phyloP scores from a whole-genome alignment of 2,113 vertebrate species.

The Regulus satrapa region DNA sequence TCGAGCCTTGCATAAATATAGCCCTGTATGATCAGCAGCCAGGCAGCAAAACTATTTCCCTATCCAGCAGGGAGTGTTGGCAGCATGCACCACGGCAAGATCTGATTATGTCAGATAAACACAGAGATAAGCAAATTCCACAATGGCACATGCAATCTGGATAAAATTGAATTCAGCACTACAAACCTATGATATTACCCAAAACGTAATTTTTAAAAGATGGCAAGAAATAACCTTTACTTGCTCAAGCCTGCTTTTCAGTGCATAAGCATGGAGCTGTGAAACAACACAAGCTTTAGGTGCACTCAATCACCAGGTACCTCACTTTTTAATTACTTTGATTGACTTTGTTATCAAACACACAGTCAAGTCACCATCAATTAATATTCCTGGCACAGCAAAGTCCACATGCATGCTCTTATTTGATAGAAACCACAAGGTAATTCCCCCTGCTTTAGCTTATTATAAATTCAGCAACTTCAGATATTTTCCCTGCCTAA shows the following conservation, averaged over 20 bases:
- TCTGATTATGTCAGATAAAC: neutral
- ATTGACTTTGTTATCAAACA: neutral
- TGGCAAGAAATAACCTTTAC: neutral
- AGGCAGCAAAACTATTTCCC: neutral
- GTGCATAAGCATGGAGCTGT: neutral
- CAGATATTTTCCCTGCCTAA: neutral
- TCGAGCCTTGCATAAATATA: neutral
- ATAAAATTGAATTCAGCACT: slow-evolving; percentile 22
- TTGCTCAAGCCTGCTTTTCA: neutral
- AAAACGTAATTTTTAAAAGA: neutral
- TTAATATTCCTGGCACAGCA: neutral
- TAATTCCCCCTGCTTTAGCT: neutral
- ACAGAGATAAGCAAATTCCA: neutral
- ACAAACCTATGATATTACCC: neutral
- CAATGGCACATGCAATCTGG: neutral
- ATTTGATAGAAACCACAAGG: neutral
- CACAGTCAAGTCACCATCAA: neutral
- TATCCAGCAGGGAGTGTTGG: neutral
- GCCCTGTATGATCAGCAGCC: neutral
- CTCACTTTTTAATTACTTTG: slow-evolving; percentile 7
- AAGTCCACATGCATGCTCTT: neutral
- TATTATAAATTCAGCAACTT: neutral
- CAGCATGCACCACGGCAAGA: neutral
- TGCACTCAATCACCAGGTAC: neutral
- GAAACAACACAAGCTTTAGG: neutral